A percentile compares a stretch with the other conserved stretches of the same genome.
phyloP scores from a whole-genome alignment of 1,140 invertebrate species.

The Trachymyrmex cornetzi region DNA sequence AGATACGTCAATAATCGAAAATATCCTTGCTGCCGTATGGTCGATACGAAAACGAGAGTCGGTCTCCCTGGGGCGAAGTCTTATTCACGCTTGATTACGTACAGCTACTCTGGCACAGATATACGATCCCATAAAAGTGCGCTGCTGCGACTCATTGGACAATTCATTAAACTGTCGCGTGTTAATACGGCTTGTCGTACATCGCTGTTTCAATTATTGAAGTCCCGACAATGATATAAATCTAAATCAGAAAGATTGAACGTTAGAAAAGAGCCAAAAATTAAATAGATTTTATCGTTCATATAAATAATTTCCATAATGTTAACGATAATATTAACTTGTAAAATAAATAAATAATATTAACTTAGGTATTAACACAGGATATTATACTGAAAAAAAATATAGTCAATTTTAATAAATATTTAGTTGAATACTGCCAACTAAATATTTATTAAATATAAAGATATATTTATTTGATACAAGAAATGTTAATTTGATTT shows the following conservation, averaged over 20 bases:
- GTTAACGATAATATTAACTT: too few species aligned
- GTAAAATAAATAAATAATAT: background rate
- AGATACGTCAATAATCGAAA: slow-evolving; percentile 53
- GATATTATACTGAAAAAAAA: too few species aligned
- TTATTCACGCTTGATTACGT: slow-evolving; percentile 58
- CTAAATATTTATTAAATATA: too few species aligned
- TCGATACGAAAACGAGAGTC: slow-evolving; percentile 36
- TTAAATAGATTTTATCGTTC: background rate
- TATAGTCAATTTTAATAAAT: too few species aligned
- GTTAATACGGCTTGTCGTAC: slow-evolving; percentile 47
- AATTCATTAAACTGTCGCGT: slow-evolving; percentile 45
- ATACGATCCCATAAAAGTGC: slow-evolving; percentile 55
- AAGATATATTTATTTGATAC: too few species aligned
- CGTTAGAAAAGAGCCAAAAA: background rate
- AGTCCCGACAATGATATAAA: background rate
- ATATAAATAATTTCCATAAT: background rate
- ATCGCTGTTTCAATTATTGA: slow-evolving; percentile 25
- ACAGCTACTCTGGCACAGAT: slow-evolving; percentile 48
- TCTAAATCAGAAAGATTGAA: background rate
- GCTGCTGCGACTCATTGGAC: slow-evolving; percentile 9
- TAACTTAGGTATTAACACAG: background rate
- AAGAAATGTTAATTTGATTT: too few species aligned
- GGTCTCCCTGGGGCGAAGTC: slow-evolving; percentile 26
- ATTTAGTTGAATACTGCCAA: too few species aligned
- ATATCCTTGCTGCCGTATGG: slow-evolving; percentile 18